phyloP scores from a whole-genome alignment of 2,888 invertebrate genomes.

The Synanthedon andrenaeformis region DNA sequence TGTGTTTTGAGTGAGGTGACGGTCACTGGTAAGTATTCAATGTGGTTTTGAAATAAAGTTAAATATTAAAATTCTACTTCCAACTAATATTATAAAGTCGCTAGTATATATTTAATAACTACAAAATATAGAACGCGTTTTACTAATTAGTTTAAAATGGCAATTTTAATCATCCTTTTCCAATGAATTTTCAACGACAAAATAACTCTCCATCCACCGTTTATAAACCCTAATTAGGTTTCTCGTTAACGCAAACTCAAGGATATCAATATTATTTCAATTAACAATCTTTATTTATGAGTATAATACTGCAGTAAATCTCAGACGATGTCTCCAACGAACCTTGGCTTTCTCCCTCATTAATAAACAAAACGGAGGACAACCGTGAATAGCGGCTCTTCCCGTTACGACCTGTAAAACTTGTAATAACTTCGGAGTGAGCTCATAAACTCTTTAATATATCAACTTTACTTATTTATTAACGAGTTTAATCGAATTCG shows the following conservation, averaged over 20 bases:
- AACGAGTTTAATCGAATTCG: neutral
- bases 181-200: too few relatives aligned
- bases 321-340: constrained; percentile 29
- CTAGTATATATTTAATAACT: too few relatives aligned
- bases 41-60: too few relatives aligned
- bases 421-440: neutral
- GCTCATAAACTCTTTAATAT: neutral
- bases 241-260: neutral
- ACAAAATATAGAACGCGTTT: too few relatives aligned
- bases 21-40: too few relatives aligned
- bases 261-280: constrained; percentile 15
- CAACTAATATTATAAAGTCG: too few relatives aligned
- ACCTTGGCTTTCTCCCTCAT: constrained; percentile 24
- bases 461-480: neutral
- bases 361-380: constrained; percentile 19
- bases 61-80: too few relatives aligned
- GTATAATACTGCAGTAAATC: constrained; percentile 43
- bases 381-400: constrained; percentile 4
- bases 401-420: neutral
- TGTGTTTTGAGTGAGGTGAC: too few relatives aligned
- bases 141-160: too few relatives aligned
- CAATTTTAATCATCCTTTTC: too few relatives aligned
- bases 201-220: too few relatives aligned
- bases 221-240: neutral
- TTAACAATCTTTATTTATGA: constrained; percentile 43